Percentiles rank a stretch among this genome's conserved stretches.
Conservation (phyloP, 2,113 vertebrate genomes). For the Cyrtonyx montezumae region DNA sequence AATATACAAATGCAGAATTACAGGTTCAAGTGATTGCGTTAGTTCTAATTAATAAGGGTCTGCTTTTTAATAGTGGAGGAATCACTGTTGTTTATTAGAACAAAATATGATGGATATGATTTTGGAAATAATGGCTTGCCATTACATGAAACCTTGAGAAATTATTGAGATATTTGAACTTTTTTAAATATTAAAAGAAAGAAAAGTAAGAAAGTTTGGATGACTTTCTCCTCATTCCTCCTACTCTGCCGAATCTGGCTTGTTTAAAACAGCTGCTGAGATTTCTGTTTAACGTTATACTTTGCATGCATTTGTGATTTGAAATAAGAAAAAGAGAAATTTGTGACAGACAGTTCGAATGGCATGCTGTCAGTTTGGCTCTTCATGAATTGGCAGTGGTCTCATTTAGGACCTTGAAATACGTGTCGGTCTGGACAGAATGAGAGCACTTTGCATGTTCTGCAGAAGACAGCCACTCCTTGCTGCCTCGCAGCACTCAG, state of each 20-base stretch:
- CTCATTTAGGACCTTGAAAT: constrained; percentile 87
- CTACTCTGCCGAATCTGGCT: constrained; percentile 14
- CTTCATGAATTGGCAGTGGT: constrained; percentile 85
- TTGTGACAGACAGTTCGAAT: constrained; percentile 87
- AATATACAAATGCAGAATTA: neutral
- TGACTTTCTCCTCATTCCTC: neutral
- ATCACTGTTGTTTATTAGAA: neutral
- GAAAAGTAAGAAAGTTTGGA: neutral
- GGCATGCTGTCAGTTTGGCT: constrained; percentile 91
- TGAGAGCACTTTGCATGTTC: constrained; percentile 89
- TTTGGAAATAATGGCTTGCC: neutral
- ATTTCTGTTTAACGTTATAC: constrained; percentile 77
- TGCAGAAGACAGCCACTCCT: constrained; percentile 88
- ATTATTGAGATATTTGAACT: neutral
- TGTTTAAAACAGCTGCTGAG: constrained; percentile 60
- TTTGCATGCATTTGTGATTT: constrained; percentile 90
- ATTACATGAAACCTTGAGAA: neutral
- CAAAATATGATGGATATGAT: neutral
- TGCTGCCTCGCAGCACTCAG: constrained; percentile 80
- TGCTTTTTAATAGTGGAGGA: neutral
- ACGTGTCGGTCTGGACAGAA: constrained; percentile 84
- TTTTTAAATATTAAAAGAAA: neutral
- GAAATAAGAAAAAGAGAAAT: constrained; percentile 63
- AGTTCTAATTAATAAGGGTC: neutral
- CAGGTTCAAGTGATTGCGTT: constrained; percentile 1